Percentiles rank a stretch among this genome's conserved stretches.
phyloP scores from a whole-genome alignment of 2,888 invertebrate genomes.

The Oasisia sp. region DNA sequence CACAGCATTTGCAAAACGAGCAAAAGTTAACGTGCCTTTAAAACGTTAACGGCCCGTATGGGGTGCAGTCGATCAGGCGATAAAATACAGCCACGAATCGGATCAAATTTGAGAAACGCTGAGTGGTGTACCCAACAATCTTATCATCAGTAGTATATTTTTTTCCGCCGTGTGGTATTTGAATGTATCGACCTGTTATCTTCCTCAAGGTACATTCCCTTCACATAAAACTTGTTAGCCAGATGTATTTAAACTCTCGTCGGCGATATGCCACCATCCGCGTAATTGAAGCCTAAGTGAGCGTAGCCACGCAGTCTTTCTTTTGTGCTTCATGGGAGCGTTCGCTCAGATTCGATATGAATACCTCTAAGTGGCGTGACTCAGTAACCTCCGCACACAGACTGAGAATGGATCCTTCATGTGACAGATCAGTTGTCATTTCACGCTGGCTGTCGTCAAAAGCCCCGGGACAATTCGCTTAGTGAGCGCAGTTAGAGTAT shows the following conservation, averaged over 20 bases:
- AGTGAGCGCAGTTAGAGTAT: neutral
- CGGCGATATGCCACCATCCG: neutral
- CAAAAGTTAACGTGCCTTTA: too few species aligned
- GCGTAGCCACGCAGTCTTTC: neutral
- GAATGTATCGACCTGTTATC: neutral
- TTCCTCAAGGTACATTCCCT: neutral
- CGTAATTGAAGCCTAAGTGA: neutral
- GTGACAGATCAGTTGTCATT: conserved; percentile 1
- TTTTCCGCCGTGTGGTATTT: neutral
- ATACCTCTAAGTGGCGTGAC: neutral
- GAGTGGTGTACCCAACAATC: too few species aligned
- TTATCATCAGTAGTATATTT: neutral
- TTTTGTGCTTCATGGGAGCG: neutral
- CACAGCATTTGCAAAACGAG: too few species aligned
- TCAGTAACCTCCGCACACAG: neutral
- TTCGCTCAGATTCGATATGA: neutral
- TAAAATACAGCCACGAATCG: too few species aligned
- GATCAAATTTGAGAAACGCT: too few species aligned
- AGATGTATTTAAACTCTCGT: neutral
- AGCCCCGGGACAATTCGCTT: neutral
- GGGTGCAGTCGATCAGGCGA: too few species aligned
- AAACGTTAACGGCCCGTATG: too few species aligned
- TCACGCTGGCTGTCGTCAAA: neutral
- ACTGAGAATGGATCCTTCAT: neutral
- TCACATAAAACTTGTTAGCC: neutral